phyloP scores from a whole-genome alignment of 1,140 invertebrate species.

The Ptiloglossa arizonensis region DNA sequence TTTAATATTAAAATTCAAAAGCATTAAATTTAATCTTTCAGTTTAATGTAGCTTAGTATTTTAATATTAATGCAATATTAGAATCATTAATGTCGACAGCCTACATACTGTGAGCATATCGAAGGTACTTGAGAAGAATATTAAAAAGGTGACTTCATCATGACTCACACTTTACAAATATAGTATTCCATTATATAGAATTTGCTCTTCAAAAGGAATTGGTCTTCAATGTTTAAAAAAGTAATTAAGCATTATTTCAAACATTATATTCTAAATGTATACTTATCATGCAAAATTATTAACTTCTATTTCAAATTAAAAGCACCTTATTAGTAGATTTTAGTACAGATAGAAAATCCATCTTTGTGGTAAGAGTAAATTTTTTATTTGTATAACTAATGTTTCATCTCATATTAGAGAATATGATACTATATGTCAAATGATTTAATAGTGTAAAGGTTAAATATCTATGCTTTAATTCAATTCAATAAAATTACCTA shows the following conservation, averaged over 20 bases:
- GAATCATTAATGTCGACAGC: constrained; percentile 47
- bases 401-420: neutral
- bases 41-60: constrained; percentile 16
- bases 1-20: neutral
- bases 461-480: neutral
- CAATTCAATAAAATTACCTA: constrained; percentile 58
- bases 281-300: constrained; percentile 7
- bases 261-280: neutral
- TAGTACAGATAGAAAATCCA: neutral
- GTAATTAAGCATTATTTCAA: constrained; percentile 21
- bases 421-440: neutral
- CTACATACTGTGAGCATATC: constrained; percentile 48
- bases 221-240: constrained; percentile 14
- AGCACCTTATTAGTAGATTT: neutral
- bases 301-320: neutral
- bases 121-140: constrained; percentile 61
- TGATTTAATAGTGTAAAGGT: neutral
- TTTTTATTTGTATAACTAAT: neutral
- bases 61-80: constrained; percentile 34
- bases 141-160: constrained; percentile 65
- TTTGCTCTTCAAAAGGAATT: constrained; percentile 34
- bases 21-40: neutral
- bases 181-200: constrained; percentile 39
- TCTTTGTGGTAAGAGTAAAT: neutral
- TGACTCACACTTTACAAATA: constrained; percentile 61